Evolutionary conservation across 2,113 vertebrate genomes (phyloP).

Genomic region (Dasyprocta punctata): DNA sequence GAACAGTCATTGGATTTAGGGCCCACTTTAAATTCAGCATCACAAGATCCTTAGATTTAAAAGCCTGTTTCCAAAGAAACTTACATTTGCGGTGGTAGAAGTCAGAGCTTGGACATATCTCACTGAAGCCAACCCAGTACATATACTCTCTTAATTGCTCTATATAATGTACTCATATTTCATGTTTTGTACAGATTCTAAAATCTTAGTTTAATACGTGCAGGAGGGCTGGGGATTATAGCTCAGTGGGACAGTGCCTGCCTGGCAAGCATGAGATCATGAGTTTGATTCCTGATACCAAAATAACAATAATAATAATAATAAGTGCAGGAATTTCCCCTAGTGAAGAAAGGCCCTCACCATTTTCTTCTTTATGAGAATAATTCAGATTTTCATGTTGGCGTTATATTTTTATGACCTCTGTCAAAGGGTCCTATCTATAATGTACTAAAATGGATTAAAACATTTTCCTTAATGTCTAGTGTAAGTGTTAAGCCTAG

Average conservation of each 20-base stretch:
- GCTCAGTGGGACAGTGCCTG: too few species aligned
- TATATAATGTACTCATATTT: not conserved
- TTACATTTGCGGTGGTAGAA: not conserved
- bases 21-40: not conserved
- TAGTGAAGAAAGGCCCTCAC: not conserved
- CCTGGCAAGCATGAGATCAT: too few species aligned
- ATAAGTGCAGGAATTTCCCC: not conserved
- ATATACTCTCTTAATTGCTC: not conserved
- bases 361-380: not conserved
- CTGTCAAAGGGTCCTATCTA: not conserved
- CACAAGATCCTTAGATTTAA: not conserved
- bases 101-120: not conserved
- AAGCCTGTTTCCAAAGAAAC: not conserved
- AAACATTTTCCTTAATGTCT: not conserved
- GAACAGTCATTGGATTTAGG: not conserved
- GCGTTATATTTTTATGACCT: not conserved
- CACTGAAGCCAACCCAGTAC: not conserved
- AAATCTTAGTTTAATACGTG: slow-evolving; percentile 2
- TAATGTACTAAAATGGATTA: not conserved
- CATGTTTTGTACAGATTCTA: not conserved
- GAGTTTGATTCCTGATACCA: too few species aligned
- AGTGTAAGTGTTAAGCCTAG: not conserved
- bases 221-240: not conserved
- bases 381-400: not conserved
- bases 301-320: not conserved